Base-by-base conservation (phyloP, 1,140 invertebrate species). In the Musca domestica region DNA sequence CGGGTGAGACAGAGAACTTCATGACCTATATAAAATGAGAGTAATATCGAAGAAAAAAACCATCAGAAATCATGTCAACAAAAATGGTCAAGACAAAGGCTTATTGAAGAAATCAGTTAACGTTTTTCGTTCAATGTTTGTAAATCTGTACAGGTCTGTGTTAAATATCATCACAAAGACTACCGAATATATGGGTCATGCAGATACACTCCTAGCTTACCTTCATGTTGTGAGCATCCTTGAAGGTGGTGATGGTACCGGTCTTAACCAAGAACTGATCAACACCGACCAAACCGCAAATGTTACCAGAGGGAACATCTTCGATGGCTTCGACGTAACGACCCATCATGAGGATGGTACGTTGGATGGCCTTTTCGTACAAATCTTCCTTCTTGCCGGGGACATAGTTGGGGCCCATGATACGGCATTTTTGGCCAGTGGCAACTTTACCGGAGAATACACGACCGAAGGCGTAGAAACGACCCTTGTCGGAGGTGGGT, bases 321-420 rank as follows among this genome's bases (percentile, higher is more conserved):
- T 99, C 97, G 83, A 99, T 99, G 70, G 98, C 95, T 85, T 99
- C 98, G 61, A 95, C 95, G 77, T 98, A 98, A 88, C 98, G 94
- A 74, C 98, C 98, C 98, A 99, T 99, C 98, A 99, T 99, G 70
- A 99, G 87, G 82, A 99, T 98, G 30, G 98, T 99, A 87, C 96
- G 90, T 85, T 99, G 98, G 83, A 99, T 99, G 75, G 94, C 94
- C 86, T 99, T 99, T 82, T 99, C 96, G 78, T 96, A 98, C 72
- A 99, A 85, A 90, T 99, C 98, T 85, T 99, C 97, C 82, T 99
- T 99, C 86, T 99, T 99, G 75, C 98, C 98, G 67, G 95, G 96
- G 5, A 88, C 85, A 85, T 92, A 99, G 86, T 99, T 99, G 71
- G 98, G 97, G 75, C 98, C 98, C 95, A 98, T 96, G 83, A 98